These are phyloP conservation scores for Bombus turneri DNA, from an alignment of 1,140 invertebrate genomes.

Conservation along the genomic window DNA sequence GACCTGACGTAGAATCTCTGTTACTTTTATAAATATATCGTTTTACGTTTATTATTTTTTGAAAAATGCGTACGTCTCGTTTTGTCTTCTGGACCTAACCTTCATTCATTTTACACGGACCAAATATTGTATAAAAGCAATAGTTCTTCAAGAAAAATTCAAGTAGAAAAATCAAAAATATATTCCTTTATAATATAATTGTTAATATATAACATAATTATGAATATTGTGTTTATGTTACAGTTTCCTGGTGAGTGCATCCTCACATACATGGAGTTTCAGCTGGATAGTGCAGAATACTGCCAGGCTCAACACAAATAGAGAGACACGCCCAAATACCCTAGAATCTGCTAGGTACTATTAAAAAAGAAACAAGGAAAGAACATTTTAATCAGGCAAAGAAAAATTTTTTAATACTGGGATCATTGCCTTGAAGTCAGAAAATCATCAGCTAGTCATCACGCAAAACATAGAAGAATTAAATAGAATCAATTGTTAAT, in stretches of 20 bases:
- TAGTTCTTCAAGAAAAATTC: not conserved
- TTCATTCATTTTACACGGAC: not conserved
- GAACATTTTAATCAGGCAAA: conserved; percentile 64
- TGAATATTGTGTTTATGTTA: conserved; percentile 58
- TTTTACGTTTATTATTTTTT: not conserved
- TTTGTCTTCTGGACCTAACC: conserved; percentile 2
- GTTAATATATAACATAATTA: too few species aligned
- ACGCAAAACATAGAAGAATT: conserved; percentile 77
- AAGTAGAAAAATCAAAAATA: too few species aligned
- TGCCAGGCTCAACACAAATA: conserved; percentile 98
- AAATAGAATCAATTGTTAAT: conserved; percentile 78
- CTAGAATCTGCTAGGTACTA: conserved; percentile 65
- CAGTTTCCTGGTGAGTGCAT: conserved; percentile 86
- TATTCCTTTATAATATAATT: too few species aligned
- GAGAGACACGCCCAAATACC: conserved; percentile 79
- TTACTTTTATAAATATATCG: not conserved
- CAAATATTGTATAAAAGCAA: too few species aligned
- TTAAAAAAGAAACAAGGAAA: conserved; percentile 57
- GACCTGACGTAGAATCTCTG: not conserved
- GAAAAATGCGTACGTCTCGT: not conserved
- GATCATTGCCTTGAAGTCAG: conserved; percentile 68
- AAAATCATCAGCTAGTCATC: conserved; percentile 80
- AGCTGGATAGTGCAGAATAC: conserved; percentile 96
- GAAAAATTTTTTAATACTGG: conserved; percentile 66
- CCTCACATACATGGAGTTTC: conserved; percentile 98